Evolutionary conservation across 2,113 vertebrate genomes (phyloP).

Genomic region (Heloderma charlesbogerti): DNA sequence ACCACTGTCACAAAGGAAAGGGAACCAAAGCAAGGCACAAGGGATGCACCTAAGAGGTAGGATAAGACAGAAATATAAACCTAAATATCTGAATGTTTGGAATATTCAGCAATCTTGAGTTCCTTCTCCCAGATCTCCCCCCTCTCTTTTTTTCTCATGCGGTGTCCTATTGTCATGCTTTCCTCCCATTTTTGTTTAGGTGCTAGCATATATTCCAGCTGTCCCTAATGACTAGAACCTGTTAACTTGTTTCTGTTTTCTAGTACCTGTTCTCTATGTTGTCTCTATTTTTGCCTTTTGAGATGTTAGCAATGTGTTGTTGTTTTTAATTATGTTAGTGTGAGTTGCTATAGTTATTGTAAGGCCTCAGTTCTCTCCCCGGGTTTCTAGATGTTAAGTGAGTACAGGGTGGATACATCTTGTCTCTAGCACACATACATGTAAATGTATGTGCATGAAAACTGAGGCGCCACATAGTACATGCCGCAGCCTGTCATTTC

Average conservation of each 20-base stretch:
- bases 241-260: not conserved
- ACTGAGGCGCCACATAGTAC: not conserved
- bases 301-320: not conserved
- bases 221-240: not conserved
- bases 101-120: not conserved
- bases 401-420: not conserved
- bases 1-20: not conserved
- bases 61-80: not conserved
- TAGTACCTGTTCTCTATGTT: not conserved
- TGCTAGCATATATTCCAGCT: not conserved
- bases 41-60: not conserved
- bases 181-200: not conserved
- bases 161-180: not conserved
- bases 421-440: not conserved
- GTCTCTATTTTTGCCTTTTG: not conserved
- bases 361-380: not conserved
- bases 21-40: not conserved
- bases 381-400: not conserved
- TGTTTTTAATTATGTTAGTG: not conserved
- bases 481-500: not conserved
- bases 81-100: not conserved
- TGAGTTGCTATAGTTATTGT: not conserved
- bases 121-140: not conserved
- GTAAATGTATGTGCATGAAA: not conserved
- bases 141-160: not conserved